phyloP scores from a whole-genome alignment of 2,113 vertebrate genomes.

The Mirounga angustirostris region DNA sequence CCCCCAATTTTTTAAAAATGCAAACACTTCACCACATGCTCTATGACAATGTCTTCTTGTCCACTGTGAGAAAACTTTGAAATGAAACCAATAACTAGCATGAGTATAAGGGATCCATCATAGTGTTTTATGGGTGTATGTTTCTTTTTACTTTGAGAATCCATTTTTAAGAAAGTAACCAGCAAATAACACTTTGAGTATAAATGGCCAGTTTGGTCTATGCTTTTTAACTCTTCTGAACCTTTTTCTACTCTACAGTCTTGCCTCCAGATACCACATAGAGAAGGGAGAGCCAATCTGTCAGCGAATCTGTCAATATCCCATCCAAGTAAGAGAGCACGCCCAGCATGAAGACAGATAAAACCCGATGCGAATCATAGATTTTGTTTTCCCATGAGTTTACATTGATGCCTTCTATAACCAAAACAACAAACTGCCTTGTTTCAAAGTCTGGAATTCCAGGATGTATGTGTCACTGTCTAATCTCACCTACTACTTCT shows the following conservation, averaged over 20 bases:
- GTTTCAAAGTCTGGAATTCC: background rate
- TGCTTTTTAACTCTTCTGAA: background rate
- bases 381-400: background rate
- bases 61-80: constrained; percentile 16
- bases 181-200: background rate
- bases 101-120: background rate
- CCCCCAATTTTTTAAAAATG: background rate
- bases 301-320: background rate
- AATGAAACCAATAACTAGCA: background rate
- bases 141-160: background rate
- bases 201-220: background rate
- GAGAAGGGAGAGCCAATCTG: background rate
- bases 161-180: background rate
- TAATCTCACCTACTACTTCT: background rate
- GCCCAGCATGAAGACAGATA: background rate
- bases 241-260: background rate
- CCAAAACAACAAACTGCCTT: background rate
- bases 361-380: background rate
- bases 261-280: background rate
- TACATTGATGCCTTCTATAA: background rate
- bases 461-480: background rate
- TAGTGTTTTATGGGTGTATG: background rate
- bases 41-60: background rate
- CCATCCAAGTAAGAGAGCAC: background rate
- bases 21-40: background rate